Evolutionary conservation across 2,888 invertebrate species (phyloP), one percentile per base, ranked within the genome.

Genomic region (Operophtera brumata): DNA sequence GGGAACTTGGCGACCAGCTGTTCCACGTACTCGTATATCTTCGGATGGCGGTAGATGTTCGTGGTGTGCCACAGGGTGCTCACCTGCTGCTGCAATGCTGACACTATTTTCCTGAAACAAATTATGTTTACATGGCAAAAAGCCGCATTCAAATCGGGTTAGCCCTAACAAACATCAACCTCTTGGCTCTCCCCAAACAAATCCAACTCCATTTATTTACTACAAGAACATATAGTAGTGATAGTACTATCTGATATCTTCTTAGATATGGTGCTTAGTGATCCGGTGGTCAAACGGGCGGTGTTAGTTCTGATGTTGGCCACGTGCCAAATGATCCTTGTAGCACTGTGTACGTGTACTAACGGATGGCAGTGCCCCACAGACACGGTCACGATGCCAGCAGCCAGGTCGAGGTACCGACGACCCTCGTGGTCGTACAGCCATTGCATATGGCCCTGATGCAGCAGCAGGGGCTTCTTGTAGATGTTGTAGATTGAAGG

Each of bases 331-430:
- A 20, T 20, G 4, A 20, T 2, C 4, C 20, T 3, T 20, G 20
- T 20, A n/a, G n/a, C 20, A 20, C 2, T 20, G 20, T 20, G 20
- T 3, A 20, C 2, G 4, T 20, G 13, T 32, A 92, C 96, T 94
- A 91, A 98, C 97, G 99, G 98, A 90, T 99, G 99, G 77, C 97
- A 97, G 81, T 99, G 99, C 14, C 99, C 99, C 1, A 99, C 97
- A 48, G 97, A 97, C 35, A 99, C 96, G 0, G 99, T 99, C 11
- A 98, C 98, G 67, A 99, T 99, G 6, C 99, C 99, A 5, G 94
- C 99, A 77, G 98, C 97, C 91, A 99, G 93, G 81, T 99, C 99
- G 62, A 99, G 91, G 82, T 98, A 99, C 68, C 97, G 92, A 61
- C 92, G 93, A 3, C 97, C 97, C 48, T 93, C 91, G 62, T 95